Evolutionary conservation across 2,888 invertebrate species (phyloP).

Genomic region (Chaitophorus viminalis): DNA sequence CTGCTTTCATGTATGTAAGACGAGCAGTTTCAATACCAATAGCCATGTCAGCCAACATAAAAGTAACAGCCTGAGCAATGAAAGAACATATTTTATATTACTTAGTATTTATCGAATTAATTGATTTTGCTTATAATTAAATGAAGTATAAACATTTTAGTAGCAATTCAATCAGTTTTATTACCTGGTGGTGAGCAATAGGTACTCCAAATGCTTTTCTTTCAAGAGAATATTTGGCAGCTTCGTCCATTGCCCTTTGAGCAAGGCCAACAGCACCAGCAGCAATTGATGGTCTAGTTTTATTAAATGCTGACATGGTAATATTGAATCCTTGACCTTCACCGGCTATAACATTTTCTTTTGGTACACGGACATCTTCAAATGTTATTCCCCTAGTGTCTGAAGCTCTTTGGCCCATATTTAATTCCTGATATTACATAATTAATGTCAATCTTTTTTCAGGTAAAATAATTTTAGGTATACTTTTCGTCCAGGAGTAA

Average conservation of each 20-base stretch:
- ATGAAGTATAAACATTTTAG: neutral
- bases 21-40: constrained; percentile 88
- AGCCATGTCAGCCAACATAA: constrained; percentile 96
- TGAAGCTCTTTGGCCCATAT: constrained; percentile 96
- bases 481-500: constrained; percentile 91
- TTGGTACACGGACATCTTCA: constrained; percentile 95
- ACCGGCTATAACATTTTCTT: constrained; percentile 88
- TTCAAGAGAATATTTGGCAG: constrained; percentile 89
- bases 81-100: neutral
- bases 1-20: constrained; percentile 85
- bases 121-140: neutral
- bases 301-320: constrained; percentile 96
- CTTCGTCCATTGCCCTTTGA: constrained; percentile 90
- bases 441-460: neutral
- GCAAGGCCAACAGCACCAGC: constrained; percentile 91
- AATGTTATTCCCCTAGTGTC: constrained; percentile 96
- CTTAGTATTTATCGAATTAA: neutral
- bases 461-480: neutral
- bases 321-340: constrained; percentile 97
- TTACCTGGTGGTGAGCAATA: constrained; percentile 76
- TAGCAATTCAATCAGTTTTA: neutral
- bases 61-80: constrained; percentile 81
- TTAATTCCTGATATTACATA: constrained; percentile 75
- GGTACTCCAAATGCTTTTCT: constrained; percentile 92
- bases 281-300: constrained; percentile 91